Conservation (phyloP, 1,140 invertebrate species). For the Drosophila tani region DNA sequence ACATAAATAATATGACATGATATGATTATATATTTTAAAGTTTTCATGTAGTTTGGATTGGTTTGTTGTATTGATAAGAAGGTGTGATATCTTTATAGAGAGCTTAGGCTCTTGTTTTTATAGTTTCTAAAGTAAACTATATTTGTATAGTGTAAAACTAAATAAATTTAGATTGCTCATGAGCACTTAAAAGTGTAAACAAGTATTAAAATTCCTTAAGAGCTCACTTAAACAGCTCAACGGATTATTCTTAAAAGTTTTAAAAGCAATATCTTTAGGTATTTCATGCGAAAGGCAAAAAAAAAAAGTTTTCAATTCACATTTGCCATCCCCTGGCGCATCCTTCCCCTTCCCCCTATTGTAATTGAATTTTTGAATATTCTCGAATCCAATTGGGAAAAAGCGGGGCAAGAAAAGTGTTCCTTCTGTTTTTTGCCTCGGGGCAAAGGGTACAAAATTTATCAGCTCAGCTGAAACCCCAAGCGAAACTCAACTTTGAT, state of each 20-base stretch:
- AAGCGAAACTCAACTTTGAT: conserved; percentile 59
- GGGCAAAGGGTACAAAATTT: conserved; percentile 56
- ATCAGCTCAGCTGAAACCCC: conserved; percentile 51
- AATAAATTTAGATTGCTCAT: not conserved
- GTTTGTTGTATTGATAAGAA: too few species aligned
- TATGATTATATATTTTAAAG: not conserved
- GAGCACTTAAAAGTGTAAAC: not conserved
- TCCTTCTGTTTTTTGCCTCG: not conserved
- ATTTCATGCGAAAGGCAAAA: conserved; percentile 5
- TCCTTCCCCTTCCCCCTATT: not conserved
- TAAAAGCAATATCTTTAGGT: conserved; percentile 25
- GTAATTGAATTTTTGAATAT: conserved; percentile 55
- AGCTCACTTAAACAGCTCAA: not conserved
- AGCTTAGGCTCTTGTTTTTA: too few species aligned
- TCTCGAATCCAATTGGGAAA: conserved; percentile 47
- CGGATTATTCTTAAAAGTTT: conserved; percentile 23
- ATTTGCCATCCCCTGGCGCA: conserved; percentile 20
- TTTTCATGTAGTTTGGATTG: too few species aligned
- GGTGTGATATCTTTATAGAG: too few species aligned
- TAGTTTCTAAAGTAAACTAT: too few species aligned
- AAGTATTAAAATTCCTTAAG: not conserved
- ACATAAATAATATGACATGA: not conserved
- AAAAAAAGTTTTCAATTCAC: conserved; percentile 45
- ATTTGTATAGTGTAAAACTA: too few species aligned
- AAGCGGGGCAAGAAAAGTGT: conserved; percentile 35